These are phyloP conservation scores for Lethenteron reissneri DNA, from an alignment of 2,113 vertebrate genomes.

Conservation along the genomic window DNA sequence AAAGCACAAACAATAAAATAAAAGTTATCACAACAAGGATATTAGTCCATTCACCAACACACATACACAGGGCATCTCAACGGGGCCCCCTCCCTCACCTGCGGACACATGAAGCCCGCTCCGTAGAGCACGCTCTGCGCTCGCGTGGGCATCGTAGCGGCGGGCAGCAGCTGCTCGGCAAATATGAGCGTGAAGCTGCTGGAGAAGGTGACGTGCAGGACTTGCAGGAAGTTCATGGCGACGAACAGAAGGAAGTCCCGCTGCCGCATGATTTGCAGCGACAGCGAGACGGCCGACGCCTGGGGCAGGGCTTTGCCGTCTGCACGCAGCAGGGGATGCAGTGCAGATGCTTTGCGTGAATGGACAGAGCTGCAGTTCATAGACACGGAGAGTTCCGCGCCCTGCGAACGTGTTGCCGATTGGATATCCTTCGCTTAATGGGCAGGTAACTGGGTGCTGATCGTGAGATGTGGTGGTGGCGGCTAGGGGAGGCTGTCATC, in stretches of 20 bases:
- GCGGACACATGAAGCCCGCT: slow-evolving; percentile 60
- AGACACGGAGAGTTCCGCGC: no score
- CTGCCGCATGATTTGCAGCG: slow-evolving; percentile 41
- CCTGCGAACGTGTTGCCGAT: no score
- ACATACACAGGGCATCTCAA: no score
- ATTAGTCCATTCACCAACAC: no score
- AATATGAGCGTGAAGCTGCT: slow-evolving; percentile 79
- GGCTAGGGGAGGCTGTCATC: slow-evolving; percentile 19
- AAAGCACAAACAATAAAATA: not conserved
- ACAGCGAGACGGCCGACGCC: slow-evolving; percentile 24
- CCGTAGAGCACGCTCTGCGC: slow-evolving; percentile 53
- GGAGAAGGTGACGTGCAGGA: slow-evolving; percentile 51
- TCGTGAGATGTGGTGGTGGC: no score
- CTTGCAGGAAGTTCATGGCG: slow-evolving; percentile 61
- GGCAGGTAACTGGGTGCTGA: no score
- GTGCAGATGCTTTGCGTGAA: no score
- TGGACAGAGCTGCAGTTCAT: no score
- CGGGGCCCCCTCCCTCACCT: slow-evolving; percentile 25
- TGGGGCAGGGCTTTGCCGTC: slow-evolving; percentile 18
- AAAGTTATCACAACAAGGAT: no score
- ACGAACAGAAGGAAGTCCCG: slow-evolving; percentile 51
- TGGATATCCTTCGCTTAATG: no score
- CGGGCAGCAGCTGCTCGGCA: slow-evolving; percentile 47
- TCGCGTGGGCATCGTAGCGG: slow-evolving; percentile 31
- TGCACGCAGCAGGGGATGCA: not conserved